A percentile compares a stretch with the other conserved stretches of the same genome.
These are phyloP conservation scores for Entomyzon cyanotis DNA, from an alignment of 2,113 vertebrate genomes.

Conservation along the genomic window DNA sequence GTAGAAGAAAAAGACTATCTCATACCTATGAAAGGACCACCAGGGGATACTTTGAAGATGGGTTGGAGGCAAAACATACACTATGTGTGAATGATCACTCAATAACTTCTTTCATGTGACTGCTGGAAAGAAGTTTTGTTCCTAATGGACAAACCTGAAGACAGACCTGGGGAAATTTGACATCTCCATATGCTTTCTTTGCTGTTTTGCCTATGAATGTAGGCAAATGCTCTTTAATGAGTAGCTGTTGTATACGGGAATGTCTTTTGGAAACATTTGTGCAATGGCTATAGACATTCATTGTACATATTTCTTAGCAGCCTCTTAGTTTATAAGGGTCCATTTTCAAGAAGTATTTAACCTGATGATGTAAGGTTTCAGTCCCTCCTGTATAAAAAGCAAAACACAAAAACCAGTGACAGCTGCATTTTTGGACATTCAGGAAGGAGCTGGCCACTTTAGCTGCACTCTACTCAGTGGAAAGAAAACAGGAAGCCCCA, in stretches of 20 bases:
- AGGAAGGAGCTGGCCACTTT: not conserved
- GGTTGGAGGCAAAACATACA: not conserved
- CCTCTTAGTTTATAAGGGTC: not conserved
- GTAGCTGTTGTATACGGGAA: not conserved
- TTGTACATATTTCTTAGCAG: not conserved
- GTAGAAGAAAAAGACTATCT: not conserved
- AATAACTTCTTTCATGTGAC: not conserved
- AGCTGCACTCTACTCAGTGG: not conserved
- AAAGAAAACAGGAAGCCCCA: not conserved
- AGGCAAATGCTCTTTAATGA: not conserved
- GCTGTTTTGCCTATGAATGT: not conserved
- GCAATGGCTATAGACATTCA: not conserved
- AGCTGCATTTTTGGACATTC: not conserved
- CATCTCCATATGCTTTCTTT: not conserved
- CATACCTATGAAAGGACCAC: not conserved
- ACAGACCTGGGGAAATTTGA: not conserved
- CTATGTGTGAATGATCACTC: not conserved
- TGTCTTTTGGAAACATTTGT: not conserved
- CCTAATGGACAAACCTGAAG: not conserved
- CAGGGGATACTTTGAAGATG: slow-evolving; percentile 1
- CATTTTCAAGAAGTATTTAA: not conserved
- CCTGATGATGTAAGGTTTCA: not conserved
- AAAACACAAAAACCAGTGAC: not conserved
- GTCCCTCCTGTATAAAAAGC: not conserved
- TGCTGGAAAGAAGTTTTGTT: not conserved